Base-by-base conservation (phyloP, 2,113 vertebrate genomes). In the Smithornis capensis region DNA sequence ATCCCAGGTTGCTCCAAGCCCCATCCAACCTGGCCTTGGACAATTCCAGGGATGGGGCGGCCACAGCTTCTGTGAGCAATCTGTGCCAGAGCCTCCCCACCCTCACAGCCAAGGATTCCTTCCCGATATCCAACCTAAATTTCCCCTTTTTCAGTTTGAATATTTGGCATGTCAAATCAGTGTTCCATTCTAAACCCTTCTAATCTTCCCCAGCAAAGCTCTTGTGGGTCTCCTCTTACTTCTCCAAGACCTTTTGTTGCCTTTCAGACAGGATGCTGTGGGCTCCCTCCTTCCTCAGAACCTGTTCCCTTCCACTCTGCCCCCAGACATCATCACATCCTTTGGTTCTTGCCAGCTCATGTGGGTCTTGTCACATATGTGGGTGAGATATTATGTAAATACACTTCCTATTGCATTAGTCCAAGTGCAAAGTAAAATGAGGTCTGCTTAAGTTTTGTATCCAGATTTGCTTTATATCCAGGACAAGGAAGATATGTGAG, bases 401-500 rank as follows among this genome's bases (percentile, higher is more conserved):
- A 88, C 71, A 79, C 57, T 95, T 96, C 94, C 63, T 42, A 89
- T 96, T 96, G 69, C 44, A 88, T 97, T 87, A 91, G 77, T 80
- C 67, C 83, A 89, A 95, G 65, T 80, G 64, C 65, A 96, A 91
- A 90, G 95, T 95, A 89, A 97, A 97, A 95, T 80, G 71, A 97
- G 82, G 57, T 82, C 82, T 92, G 70, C 28, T 85, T 96, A 92
- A 87, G 92, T 97, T 95, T 93, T 78, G 69, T 96, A 96, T 96
- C 89, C 88, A 97, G 83, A 92, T 95, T 91, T 96, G n/a, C 60
- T 95, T 94, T 97, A 90, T 83, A 86, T 69, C 62, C 83, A 80
- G 22, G 38, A 83, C 80, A 91, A 77, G 89, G 60, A 96, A 93
- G 94, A 94, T 69, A 93, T 31, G 71, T 83, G 92, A 82, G 74